phyloP scores from a whole-genome alignment of 2,113 vertebrate genomes.

The Ciconia boyciana region DNA sequence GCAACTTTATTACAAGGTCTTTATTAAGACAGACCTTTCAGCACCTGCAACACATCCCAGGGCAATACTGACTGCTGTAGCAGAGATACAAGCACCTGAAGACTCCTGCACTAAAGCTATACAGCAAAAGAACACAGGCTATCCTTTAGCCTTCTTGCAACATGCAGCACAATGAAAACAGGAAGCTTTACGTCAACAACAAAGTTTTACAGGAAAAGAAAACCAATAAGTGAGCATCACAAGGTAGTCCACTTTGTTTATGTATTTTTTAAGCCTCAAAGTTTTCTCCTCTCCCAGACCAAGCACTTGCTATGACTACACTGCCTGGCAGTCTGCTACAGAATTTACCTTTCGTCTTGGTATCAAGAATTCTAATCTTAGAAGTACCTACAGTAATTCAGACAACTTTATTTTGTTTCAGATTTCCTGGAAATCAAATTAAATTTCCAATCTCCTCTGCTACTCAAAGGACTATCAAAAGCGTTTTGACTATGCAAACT shows the following conservation, averaged over 20 bases:
- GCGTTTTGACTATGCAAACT: rapidly evolving
- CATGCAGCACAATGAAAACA: not conserved
- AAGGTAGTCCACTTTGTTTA: not conserved
- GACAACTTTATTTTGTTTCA: not conserved
- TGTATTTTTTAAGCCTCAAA: no score
- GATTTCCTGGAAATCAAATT: not conserved
- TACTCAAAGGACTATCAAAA: not conserved
- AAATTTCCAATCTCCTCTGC: not conserved
- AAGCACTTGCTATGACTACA: not conserved
- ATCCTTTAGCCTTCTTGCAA: not conserved
- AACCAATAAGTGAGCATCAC: not conserved
- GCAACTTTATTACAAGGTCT: not conserved
- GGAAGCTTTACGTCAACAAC: not conserved
- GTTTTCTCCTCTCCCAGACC: not conserved
- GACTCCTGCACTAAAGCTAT: not conserved
- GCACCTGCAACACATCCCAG: not conserved
- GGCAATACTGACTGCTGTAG: not conserved
- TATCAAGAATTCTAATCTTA: not conserved
- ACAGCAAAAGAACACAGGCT: not conserved
- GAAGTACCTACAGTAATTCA: not conserved
- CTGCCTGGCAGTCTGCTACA: not conserved
- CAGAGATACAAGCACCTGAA: not conserved
- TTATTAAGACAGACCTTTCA: not conserved
- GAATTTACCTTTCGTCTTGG: not conserved
- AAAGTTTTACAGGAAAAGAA: not conserved